Evolutionary conservation across 2,113 vertebrate species (phyloP).

Genomic region (Fulica atra): DNA sequence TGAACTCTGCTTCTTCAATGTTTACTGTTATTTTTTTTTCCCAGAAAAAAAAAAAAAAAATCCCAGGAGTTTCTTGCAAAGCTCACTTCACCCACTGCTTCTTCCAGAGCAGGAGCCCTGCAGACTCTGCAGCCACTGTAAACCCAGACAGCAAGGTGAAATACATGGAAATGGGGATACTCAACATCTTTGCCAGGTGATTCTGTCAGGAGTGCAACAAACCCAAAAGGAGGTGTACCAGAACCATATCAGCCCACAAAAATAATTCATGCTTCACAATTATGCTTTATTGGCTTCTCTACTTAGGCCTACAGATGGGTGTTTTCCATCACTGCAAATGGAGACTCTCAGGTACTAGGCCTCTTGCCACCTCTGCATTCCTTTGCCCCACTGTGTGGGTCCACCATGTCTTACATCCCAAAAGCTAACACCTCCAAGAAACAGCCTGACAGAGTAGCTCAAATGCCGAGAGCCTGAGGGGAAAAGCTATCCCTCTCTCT

Average conservation of each 20-base stretch:
- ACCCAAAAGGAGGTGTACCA: neutral
- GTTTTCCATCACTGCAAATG: neutral
- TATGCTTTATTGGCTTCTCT: neutral
- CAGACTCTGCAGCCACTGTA: neutral
- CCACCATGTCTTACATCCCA: neutral
- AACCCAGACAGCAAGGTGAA: neutral
- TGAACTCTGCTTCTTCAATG: neutral
- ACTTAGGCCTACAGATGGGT: neutral
- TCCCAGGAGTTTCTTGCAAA: neutral
- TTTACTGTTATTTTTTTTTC: too few species aligned
- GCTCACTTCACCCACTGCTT: neutral
- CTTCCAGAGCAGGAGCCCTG: neutral
- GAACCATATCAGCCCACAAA: neutral
- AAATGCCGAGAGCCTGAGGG: neutral
- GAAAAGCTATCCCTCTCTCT: neutral
- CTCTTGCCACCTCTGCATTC: neutral
- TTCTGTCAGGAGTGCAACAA: neutral
- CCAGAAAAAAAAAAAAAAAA: too few species aligned
- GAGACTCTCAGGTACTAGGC: neutral
- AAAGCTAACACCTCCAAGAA: neutral
- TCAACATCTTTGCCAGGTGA: neutral
- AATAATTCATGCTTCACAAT: neutral
- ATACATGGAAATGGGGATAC: neutral
- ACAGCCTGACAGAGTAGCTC: neutral
- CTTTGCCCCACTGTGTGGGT: neutral